Base-by-base conservation (phyloP, 1,140 invertebrate species). In the Nomia melanderi region DNA sequence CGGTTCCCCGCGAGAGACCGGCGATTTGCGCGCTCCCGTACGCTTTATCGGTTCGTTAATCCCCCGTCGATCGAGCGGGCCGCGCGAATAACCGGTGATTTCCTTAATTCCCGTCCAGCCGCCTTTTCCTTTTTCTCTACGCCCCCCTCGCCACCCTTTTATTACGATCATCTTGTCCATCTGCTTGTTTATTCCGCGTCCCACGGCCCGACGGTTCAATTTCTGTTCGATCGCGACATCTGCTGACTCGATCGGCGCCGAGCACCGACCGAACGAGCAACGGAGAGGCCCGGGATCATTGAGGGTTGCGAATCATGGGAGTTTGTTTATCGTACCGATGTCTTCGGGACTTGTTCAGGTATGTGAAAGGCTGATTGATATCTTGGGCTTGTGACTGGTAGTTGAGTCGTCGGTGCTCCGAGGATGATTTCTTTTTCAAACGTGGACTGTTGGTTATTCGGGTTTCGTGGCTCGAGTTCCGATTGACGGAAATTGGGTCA, bases 181-280 rank as follows among this genome's bases (percentile, higher is more conserved):
- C 73, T 76, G 73, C 64, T 69, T 76, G 73, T 76, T 76, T 50
- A 59, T 67, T 69, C 73, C 23, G 17, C 23, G 20, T 59, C 39
- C 64, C 27, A 31, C 39, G 14, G 11, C 47, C 8, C 50, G 41
- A 47, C 39, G 14, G 25, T 29, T 69, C 69, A 76, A 76, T 76
- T 69, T 76, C 73, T 76, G 23, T 76, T 76, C 36, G 73, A 76
- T 76, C 69, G 64, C 73, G 29, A 54, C 73, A 76, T 76, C 73
- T 76, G 73, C 54, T 64, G n/a, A 47, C 27, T 20, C 47, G 25
- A 56, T 44, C 41, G 31, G 20, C 17, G 9, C 27, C 31, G 29
- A n/a, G n/a, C n/a, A n/a, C n/a, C n/a, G n/a, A n/a, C n/a, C n/a
- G 57, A n/a, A 11, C 11, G 20, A 20, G 57, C 20, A 36, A 14